These are phyloP conservation scores for Proales similis DNA, from an alignment of 1,140 invertebrate species.

Conservation along the genomic window DNA sequence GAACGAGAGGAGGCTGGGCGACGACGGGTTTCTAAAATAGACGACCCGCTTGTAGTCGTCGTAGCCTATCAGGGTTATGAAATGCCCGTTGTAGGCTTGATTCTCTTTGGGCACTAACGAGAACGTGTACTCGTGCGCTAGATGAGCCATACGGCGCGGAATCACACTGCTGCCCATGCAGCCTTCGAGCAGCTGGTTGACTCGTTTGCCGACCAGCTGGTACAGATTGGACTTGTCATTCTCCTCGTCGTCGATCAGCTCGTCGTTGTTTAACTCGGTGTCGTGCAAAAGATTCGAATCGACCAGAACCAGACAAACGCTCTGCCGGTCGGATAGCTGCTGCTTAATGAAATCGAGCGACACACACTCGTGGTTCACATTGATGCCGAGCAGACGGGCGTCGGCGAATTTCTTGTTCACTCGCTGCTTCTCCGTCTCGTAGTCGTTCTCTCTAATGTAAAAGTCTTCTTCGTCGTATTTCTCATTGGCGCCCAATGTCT, in stretches of 20 bases:
- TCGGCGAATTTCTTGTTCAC: constrained; percentile 19
- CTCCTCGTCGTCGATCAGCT: too few species aligned
- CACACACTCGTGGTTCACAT: constrained; percentile 6
- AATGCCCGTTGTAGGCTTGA: constrained; percentile 27
- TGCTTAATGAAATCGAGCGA: constrained; percentile 4
- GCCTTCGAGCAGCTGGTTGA: too few species aligned
- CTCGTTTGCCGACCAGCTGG: too few species aligned
- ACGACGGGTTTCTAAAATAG: constrained; percentile 21
- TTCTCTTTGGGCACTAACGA: too few species aligned
- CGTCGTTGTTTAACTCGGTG: constrained; percentile 6
- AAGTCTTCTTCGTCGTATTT: constrained; percentile 8
- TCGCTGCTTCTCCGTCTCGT: not conserved
- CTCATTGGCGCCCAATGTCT: constrained; percentile 15
- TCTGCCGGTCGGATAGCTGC: constrained; percentile 9
- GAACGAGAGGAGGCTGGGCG: constrained; percentile 1
- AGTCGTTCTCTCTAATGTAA: constrained; percentile 15
- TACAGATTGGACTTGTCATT: too few species aligned
- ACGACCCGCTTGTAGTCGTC: constrained; percentile 5
- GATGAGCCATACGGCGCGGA: too few species aligned
- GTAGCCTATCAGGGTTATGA: constrained; percentile 17
- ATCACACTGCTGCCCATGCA: too few species aligned
- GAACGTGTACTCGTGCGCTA: too few species aligned
- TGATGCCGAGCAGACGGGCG: constrained; percentile 2
- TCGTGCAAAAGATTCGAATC: constrained; percentile 30
- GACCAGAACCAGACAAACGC: constrained; percentile 25